Conservation (phyloP, 2,888 invertebrate genomes). For the Drosophila dives region DNA sequence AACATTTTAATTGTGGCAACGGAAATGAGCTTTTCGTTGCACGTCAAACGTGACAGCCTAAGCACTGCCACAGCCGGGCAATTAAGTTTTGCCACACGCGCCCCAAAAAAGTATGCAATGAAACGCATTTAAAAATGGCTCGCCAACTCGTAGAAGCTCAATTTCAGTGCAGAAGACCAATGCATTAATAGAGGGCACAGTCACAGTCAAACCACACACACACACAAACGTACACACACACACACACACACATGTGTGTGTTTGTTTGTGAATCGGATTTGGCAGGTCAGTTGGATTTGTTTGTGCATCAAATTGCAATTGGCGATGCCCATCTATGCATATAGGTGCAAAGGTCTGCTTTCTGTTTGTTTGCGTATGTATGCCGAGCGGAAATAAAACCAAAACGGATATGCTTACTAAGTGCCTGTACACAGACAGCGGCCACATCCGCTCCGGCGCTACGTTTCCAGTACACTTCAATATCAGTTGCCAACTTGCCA, state of each 20-base stretch:
- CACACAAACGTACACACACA: constrained; percentile 11
- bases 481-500: constrained; percentile 26
- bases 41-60: constrained; percentile 54
- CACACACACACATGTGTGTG: not conserved
- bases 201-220: constrained; percentile 19
- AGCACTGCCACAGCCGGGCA: constrained; percentile 41
- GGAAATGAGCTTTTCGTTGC: constrained; percentile 69
- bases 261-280: constrained; percentile 40
- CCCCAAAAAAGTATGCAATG: constrained; percentile 33
- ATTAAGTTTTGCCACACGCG: constrained; percentile 43
- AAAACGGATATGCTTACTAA: constrained; percentile 79
- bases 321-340: constrained; percentile 59
- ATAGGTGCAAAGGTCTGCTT: constrained; percentile 19
- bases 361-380: constrained; percentile 24
- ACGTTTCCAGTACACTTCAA: constrained; percentile 49
- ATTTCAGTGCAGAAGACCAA: constrained; percentile 55
- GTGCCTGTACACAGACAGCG: constrained; percentile 66
- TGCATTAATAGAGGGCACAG: constrained; percentile 49
- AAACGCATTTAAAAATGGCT: constrained; percentile 49
- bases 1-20: constrained; percentile 73
- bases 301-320: constrained; percentile 77
- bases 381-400: constrained; percentile 74
- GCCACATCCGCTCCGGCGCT: constrained; percentile 63
- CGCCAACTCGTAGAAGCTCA: constrained; percentile 44
- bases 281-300: constrained; percentile 58